Base-by-base conservation (phyloP, 1,140 invertebrate genomes). In the Cecropterus lyciades region DNA sequence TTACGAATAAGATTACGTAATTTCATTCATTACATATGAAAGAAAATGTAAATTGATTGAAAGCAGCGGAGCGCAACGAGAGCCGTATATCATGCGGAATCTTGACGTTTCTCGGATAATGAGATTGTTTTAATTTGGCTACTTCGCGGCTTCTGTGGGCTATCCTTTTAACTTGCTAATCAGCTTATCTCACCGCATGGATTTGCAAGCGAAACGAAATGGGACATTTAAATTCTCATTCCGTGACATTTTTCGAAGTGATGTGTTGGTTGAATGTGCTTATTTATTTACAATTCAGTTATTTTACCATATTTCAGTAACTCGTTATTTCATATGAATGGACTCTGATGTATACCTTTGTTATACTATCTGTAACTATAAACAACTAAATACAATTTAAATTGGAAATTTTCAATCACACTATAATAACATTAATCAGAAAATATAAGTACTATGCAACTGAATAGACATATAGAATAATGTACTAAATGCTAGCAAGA, bases 121-220 rank as follows among this genome's bases (percentile, higher is more conserved):
- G 73, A 79, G 77, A 80, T 84, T 79, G 78, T 80, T 84, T 82
- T 82, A 82, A 82, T 85, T 82, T 70, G 72, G 66, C 64, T 64
- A 83, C 69, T 74, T 72, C 66, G 67, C 55, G 65, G 70, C 64
- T 78, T 70, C 71, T 66, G 66, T 62, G 71, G 73, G 67, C 67
- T 59, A 75, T 79, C 81, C 76, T 75, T 82, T 82, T 85, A 84
- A 84, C 80, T 85, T 80, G 77, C 68, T 84, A 85, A 85, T 84
- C 76, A 80, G 78, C 75, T 85, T 80, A 79, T 76, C 73, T 73
- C 63, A 65, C 75, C 75, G 70, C 73, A 79, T 70, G 68, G 76
- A 80, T 84, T 83, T 80, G 71, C 77, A 72, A 73, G 64, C 20
- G 57, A 40, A 69, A 67, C 67, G 52, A 80, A 70, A 45, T 57